Base-by-base conservation (phyloP, 2,113 vertebrate genomes). In the Sitta europaea region DNA sequence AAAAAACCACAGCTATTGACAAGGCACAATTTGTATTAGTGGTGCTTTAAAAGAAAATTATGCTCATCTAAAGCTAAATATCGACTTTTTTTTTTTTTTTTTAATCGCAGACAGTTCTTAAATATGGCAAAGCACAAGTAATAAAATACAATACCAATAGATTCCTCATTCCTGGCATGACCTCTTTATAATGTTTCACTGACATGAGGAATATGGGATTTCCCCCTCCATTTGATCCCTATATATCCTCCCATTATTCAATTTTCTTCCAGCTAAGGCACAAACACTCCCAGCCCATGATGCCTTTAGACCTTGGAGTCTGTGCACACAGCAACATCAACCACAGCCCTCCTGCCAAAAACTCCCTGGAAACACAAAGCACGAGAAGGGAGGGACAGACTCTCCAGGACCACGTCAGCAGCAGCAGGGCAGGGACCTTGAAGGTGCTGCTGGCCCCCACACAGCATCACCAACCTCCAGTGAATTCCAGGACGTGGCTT, bases 341-440 rank as follows among this genome's bases (percentile, higher is more conserved):
- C 35, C 3, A 2, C 54, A 86, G 58, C n/a, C 31, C 43, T 43
- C 40, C 61, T 74, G 42, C 36, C 59, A 92, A 87, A 76, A 74
- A 4, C 31, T 35, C 68, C 40, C 45, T 11, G 28, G 27, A 40
- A 33, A n/a, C 14, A 23, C 71, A 62, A n/a, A 86, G 42, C 10
- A 6, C 0, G 4, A 20, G 27, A 23, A 9, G 15, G 40, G 59
- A 65, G 5, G 25, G 45, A 35, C 8, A 35, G 6, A n/a, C 28
- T 9, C 7, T 1, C n/a, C 54, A 73, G 72, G 31, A 63, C 48
- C 43, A 15, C 0, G 1, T 19, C 2, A 0, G 43, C 27, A 25
- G 50, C 43, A 72, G 72, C 72, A 10, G 1, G 10, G 35, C 1
- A 3, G n/a, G 48, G 38, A 65, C 36, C 33, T 2, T 3, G 2